These are phyloP conservation scores for Galemys pyrenaicus DNA, from an alignment of 2,113 vertebrate genomes.

Conservation along the genomic window DNA sequence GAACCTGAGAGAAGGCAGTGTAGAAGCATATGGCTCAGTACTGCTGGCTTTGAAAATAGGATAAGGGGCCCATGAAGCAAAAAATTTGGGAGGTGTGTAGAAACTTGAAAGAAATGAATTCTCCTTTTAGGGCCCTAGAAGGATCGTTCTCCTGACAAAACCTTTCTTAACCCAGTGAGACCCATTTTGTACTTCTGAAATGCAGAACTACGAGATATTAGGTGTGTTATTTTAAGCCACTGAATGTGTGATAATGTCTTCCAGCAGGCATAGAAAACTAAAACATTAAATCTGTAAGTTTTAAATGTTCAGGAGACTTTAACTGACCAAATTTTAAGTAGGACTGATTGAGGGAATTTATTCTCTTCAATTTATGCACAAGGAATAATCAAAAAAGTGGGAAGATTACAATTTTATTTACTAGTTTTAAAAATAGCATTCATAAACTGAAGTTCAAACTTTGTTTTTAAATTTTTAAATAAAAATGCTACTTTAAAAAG, in stretches of 20 bases:
- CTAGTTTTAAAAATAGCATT: conserved; percentile 19
- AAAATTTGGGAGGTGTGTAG: background rate
- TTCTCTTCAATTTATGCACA: background rate
- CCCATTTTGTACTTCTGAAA: background rate
- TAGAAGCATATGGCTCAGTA: too few relatives aligned
- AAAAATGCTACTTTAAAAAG: conserved; percentile 24
- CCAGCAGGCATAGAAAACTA: background rate
- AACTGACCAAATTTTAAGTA: background rate
- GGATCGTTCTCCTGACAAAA: background rate
- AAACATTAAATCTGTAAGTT: background rate
- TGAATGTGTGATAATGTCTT: background rate
- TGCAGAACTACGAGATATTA: background rate
- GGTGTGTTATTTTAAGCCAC: background rate
- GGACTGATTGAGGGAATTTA: conserved; percentile 2
- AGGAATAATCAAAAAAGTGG: background rate
- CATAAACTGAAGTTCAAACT: conserved; percentile 13
- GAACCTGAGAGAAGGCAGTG: background rate
- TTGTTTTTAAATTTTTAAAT: conserved; percentile 25
- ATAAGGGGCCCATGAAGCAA: background rate
- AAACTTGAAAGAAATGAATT: background rate
- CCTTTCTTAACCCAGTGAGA: background rate
- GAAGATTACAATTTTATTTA: background rate
- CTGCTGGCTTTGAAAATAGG: background rate
- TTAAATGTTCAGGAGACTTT: conserved; percentile 23
- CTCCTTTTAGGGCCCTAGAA: background rate